Evolutionary conservation across 2,113 vertebrate genomes (phyloP), one percentile per base, ranked within the genome.

Genomic region (Amphiprion percula): DNA sequence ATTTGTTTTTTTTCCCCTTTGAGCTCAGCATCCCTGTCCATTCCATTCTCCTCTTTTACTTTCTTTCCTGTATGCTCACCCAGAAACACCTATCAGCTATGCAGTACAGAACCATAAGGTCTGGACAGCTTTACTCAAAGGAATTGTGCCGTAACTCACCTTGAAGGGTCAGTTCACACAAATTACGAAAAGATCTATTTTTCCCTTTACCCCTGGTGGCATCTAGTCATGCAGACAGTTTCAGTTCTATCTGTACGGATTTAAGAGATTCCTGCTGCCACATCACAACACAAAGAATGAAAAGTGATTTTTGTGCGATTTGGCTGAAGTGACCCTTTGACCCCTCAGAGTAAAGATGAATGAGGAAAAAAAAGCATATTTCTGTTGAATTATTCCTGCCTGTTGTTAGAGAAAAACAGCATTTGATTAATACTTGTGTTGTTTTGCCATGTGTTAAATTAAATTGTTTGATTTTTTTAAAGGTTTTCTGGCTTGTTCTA

Each of bases 1-100:
- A 76, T 84, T 82, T 69, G 71, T 84, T 74, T 80, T 74, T 65
- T 37, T 30, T 30, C 30, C 82, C 82, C 77, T 88, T 79, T 84
- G 44, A 81, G 68, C 67, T 81, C 55, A 71, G 66, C 46, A 58
- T 80, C 63, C 49, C 8, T 66, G 41, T 73, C 60, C 26, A 26
- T 72, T 80, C 21, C 23, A 30, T 53, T 68, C 26, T 54, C 9
- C 44, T 71, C 30, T 78, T 70, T 74, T 50, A 77, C 50, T 77
- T 58, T 79, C 39, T 5, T 1, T 58, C 69, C 28, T 47, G 39
- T 55, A 23, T 33, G 12, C 10, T 41, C 26, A 28, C 16, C 50
- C 16, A 65, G 37, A 65, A 63, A 33, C 26, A 21, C 44, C 33
- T 30, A 47, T 61, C 9, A 49, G 74, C 21, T 67, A 26, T 15